Conservation (phyloP, 2,888 invertebrate genomes). For the Lacanobia wlatinum region DNA sequence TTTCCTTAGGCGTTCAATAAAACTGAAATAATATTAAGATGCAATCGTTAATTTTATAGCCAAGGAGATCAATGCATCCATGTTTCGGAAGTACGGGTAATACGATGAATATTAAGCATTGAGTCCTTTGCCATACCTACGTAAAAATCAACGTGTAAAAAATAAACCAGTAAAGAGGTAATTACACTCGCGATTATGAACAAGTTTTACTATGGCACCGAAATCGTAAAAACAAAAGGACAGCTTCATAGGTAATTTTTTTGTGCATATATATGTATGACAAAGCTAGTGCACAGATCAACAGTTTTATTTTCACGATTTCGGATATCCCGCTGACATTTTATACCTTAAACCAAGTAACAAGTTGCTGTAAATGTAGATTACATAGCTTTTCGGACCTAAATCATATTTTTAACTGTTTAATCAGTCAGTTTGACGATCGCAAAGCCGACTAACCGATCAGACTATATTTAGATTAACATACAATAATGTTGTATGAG, state of each 20-base stretch:
- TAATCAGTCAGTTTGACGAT: conserved; percentile 55
- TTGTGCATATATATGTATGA: no score
- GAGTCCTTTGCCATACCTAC: no score
- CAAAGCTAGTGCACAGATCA: no score
- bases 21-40: background rate
- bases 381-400: conserved; percentile 37
- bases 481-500: conserved; percentile 50
- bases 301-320: no score
- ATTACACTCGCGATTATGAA: no score
- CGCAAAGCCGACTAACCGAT: conserved; percentile 58
- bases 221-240: no score
- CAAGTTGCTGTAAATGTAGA: conserved; percentile 39
- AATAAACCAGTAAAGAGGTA: no score
- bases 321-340: background rate
- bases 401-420: conserved; percentile 61
- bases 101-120: no score
- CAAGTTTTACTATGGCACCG: no score
- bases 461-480: conserved; percentile 38
- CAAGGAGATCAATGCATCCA: background rate
- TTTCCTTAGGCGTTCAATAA: background rate
- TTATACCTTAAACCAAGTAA: conserved; percentile 4
- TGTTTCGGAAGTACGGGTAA: background rate
- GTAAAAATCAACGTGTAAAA: no score
- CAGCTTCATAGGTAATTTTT: no score
- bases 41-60: background rate